A percentile compares a stretch with the other conserved stretches of the same genome.
phyloP scores from a whole-genome alignment of 2,888 invertebrate species.

The Pristionchus fissidentatus region DNA sequence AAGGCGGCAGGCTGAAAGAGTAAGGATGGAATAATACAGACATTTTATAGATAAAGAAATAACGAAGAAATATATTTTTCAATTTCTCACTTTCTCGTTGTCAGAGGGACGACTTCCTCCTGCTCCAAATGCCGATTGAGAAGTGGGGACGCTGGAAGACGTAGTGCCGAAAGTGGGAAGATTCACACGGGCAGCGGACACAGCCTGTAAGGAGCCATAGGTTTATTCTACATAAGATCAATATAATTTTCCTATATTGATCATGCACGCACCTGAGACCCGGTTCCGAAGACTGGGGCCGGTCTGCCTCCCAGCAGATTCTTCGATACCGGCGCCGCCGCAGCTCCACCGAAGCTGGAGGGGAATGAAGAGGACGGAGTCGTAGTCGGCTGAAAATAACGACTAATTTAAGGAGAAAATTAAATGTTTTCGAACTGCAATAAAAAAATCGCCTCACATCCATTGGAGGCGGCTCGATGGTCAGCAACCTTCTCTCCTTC shows the following conservation, averaged over 20 bases:
- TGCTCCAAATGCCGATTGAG: not conserved
- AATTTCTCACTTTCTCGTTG: not conserved
- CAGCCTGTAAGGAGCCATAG: not conserved
- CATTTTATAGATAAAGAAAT: no score
- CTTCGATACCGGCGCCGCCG: not conserved
- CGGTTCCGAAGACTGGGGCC: not conserved
- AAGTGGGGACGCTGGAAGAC: not conserved
- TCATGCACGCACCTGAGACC: not conserved
- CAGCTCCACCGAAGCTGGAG: not conserved
- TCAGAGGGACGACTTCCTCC: no score
- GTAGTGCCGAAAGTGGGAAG: not conserved
- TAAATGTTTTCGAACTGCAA: not conserved
- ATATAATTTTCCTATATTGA: not conserved
- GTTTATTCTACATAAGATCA: not conserved
- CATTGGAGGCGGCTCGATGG: not conserved
- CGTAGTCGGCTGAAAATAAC: not conserved
- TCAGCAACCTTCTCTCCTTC: not conserved
- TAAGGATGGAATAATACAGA: not conserved
- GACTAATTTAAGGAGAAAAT: not conserved
- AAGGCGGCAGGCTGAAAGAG: not conserved
- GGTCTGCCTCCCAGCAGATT: no score
- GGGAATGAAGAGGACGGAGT: not conserved
- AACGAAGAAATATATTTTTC: no score
- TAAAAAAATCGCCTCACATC: not conserved
- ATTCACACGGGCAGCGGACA: not conserved